Conservation (phyloP, 2,888 invertebrate species). For the Erebia palarica region DNA sequence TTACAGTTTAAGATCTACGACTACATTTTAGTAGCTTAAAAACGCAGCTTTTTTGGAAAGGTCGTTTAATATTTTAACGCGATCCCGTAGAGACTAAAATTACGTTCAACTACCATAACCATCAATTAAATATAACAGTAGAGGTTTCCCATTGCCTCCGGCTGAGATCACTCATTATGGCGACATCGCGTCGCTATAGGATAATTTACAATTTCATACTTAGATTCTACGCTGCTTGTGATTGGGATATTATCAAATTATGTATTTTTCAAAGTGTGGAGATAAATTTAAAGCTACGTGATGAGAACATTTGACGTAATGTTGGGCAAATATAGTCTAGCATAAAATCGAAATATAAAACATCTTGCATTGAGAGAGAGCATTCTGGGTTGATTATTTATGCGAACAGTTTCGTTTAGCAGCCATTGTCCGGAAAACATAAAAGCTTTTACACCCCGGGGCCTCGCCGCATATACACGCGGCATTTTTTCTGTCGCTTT, state of each 20-base stretch:
- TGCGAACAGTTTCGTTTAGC: constrained; percentile 42
- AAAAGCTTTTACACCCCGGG: constrained; percentile 65
- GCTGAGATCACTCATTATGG: not conserved
- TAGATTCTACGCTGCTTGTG: not conserved
- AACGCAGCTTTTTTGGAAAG: not conserved
- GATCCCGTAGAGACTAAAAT: not conserved
- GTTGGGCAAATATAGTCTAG: constrained; percentile 4
- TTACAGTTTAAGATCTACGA: constrained; percentile 33
- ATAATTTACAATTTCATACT: not conserved
- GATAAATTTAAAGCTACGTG: not conserved
- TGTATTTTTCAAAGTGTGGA: not conserved
- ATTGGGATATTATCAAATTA: not conserved
- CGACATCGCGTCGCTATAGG: not conserved
- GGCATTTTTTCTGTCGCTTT: constrained; percentile 49
- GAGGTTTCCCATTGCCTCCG: not conserved
- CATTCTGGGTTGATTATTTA: constrained; percentile 33
- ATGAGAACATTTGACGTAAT: not conserved
- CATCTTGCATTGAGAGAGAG: constrained; percentile 24
- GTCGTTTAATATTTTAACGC: not conserved
- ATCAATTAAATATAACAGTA: not conserved
- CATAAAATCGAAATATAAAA: constrained; percentile 19
- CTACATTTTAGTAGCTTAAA: constrained; percentile 11
- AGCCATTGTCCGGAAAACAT: constrained; percentile 65
- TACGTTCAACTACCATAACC: not conserved
- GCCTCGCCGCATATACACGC: constrained; percentile 37